Evolutionary conservation across 1,140 invertebrate species (phyloP).

Genomic region (Leptinotarsa texana): DNA sequence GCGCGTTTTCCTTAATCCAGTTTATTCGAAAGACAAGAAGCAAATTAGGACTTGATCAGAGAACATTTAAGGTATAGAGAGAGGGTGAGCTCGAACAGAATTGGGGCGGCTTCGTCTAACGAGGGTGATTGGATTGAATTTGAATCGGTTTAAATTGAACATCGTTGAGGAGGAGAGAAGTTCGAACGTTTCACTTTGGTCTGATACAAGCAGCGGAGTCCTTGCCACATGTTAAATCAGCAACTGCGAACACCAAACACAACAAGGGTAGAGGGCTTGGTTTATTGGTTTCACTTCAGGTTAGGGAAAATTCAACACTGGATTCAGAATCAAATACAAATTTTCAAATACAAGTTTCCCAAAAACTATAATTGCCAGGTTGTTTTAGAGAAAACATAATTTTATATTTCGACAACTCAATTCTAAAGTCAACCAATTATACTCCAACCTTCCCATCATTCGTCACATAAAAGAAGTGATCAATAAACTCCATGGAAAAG

Average conservation of each 20-base stretch:
- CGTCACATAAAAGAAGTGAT: too few relatives aligned
- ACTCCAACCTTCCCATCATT: too few relatives aligned
- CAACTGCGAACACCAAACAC: not conserved
- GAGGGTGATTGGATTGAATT: conserved; percentile 53
- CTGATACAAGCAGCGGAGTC: conserved; percentile 1
- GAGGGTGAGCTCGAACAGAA: conserved; percentile 50
- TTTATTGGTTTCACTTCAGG: too few relatives aligned
- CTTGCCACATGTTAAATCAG: conserved; percentile 11
- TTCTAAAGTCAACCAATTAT: too few relatives aligned
- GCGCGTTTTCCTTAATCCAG: conserved; percentile 42
- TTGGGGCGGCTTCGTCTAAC: conserved; percentile 50
- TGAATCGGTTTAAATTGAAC: conserved; percentile 54
- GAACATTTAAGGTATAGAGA: conserved; percentile 50
- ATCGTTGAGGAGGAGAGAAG: conserved; percentile 49
- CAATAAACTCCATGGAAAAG: too few relatives aligned
- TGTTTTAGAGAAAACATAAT: too few relatives aligned
- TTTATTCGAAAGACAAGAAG: conserved; percentile 53
- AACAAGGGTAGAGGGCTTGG: not conserved
- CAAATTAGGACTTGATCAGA: conserved; percentile 53
- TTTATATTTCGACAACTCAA: too few relatives aligned
- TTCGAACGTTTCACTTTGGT: conserved; percentile 9
- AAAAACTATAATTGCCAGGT: too few relatives aligned
- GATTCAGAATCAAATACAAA: too few relatives aligned
- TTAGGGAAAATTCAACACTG: too few relatives aligned
- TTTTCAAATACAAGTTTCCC: too few relatives aligned